Conservation (phyloP, 2,888 invertebrate species). For the Aricia artaxerxes region DNA sequence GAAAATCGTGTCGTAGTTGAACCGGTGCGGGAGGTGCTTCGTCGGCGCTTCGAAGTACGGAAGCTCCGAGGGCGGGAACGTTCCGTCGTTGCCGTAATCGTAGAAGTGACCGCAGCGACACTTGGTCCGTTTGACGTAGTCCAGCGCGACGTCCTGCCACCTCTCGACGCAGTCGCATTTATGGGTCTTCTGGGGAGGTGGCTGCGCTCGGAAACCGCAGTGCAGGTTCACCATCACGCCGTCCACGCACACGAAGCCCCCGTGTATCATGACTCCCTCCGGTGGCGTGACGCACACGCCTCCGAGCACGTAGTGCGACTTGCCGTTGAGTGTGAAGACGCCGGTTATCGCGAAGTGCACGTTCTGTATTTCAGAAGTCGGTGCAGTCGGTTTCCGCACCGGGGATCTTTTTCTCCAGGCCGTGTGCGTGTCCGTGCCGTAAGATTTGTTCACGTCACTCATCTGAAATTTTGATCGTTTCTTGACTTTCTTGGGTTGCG, state of each 20-base stretch:
- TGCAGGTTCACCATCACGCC: slow-evolving; percentile 58
- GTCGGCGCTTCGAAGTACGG: slow-evolving; percentile 64
- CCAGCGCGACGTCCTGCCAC: slow-evolving; percentile 57
- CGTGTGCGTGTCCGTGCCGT: slow-evolving; percentile 56
- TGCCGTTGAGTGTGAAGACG: slow-evolving; percentile 55
- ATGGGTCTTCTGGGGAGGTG: slow-evolving; percentile 51
- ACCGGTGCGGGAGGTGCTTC: slow-evolving; percentile 48
- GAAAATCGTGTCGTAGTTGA: slow-evolving; percentile 66
- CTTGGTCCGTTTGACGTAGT: slow-evolving; percentile 59
- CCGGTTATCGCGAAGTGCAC: slow-evolving; percentile 62
- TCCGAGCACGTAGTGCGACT: slow-evolving; percentile 56
- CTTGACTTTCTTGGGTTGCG: not conserved
- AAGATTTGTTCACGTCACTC: slow-evolving; percentile 52
- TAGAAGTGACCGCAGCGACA: slow-evolving; percentile 64
- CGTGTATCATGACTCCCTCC: slow-evolving; percentile 63
- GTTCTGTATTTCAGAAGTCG: slow-evolving; percentile 57
- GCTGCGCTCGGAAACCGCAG: slow-evolving; percentile 55
- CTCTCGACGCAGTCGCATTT: slow-evolving; percentile 63
- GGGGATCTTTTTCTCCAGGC: slow-evolving; percentile 40
- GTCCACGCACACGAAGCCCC: slow-evolving; percentile 53
- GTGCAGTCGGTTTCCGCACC: slow-evolving; percentile 53
- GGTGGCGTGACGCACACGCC: slow-evolving; percentile 56
- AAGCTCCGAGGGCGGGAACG: slow-evolving; percentile 57
- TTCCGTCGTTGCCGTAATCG: slow-evolving; percentile 62
- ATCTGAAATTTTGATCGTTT: not conserved